phyloP scores from a whole-genome alignment of 2,113 vertebrate genomes.

The Myotis lucifugus region DNA sequence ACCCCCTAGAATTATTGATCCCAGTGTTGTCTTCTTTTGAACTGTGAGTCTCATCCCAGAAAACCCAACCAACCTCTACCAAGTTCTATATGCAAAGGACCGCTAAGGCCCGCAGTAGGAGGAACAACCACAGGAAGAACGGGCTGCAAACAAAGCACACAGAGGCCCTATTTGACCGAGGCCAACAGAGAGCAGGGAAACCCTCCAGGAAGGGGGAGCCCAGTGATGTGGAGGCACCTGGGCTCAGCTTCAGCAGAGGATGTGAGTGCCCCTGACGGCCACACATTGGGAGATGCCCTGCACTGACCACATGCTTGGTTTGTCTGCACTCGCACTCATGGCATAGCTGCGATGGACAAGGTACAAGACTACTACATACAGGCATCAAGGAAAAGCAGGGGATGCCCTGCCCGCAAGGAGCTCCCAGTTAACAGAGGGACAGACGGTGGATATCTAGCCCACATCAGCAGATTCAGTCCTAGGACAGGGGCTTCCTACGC shows the following conservation, averaged over 20 bases:
- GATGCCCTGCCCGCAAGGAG: background rate
- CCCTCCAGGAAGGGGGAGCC: background rate
- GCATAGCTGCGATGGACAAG: background rate
- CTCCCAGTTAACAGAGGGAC: background rate
- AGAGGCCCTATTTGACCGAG: background rate
- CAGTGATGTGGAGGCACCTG: fast-evolving
- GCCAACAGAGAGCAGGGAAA: background rate
- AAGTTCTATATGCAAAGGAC: background rate
- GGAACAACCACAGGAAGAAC: background rate
- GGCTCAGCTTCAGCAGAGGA: background rate
- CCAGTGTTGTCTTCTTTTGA: background rate
- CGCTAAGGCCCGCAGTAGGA: background rate
- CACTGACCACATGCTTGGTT: background rate
- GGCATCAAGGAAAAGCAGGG: background rate
- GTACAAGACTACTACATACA: too few species aligned
- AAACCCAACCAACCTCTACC: background rate
- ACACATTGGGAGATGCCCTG: background rate
- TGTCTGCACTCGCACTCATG: background rate
- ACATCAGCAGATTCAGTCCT: background rate
- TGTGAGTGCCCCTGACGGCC: background rate
- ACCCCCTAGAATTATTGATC: background rate
- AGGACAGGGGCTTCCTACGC: background rate
- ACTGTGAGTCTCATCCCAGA: background rate
- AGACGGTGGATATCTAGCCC: background rate
- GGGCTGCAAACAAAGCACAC: background rate